Percentiles rank a stretch among this genome's conserved stretches.
Evolutionary conservation across 2,888 invertebrate species (phyloP).

Genomic region (Stenodema calcarata): DNA sequence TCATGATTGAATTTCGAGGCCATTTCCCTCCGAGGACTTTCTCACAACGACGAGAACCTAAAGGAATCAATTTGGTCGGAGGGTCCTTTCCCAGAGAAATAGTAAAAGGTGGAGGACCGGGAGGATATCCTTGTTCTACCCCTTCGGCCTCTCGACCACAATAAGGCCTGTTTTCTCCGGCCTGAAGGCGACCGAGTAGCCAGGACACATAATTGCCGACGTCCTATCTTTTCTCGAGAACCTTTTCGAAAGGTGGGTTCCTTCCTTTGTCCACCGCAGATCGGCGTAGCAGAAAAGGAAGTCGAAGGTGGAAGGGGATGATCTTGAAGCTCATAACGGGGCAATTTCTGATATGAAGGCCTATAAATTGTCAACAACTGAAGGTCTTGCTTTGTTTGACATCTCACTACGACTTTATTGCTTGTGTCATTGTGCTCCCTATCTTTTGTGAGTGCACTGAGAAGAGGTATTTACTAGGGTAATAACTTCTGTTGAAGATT

Average conservation of each 20-base stretch:
- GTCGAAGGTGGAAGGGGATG: not conserved
- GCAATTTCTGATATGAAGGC: constrained; percentile 43
- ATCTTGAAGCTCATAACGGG: constrained; percentile 1
- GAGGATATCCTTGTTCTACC: constrained; percentile 20
- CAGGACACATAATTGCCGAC: constrained; percentile 34
- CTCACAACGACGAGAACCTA: constrained; percentile 19
- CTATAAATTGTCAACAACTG: constrained; percentile 42
- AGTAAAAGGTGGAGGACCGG: not conserved
- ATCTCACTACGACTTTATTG: constrained; percentile 16
- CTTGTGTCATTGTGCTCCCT: constrained; percentile 8
- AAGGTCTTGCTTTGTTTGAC: constrained; percentile 4
- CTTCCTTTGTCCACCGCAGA: constrained; percentile 8
- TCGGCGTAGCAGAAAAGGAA: constrained; percentile 9
- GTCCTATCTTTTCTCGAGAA: constrained; percentile 43
- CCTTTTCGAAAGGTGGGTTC: not conserved
- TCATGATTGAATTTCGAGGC: constrained; percentile 45
- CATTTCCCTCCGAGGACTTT: constrained; percentile 39
- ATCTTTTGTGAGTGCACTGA: not conserved
- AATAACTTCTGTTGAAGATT: not conserved
- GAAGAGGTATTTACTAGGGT: not conserved
- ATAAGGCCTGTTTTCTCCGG: not conserved
- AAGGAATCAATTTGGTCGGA: constrained; percentile 40
- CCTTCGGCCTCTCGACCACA: not conserved
- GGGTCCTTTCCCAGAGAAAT: not conserved
- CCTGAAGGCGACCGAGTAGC: not conserved